phyloP scores from a whole-genome alignment of 2,888 invertebrate species.

The Chloromyia formosa region DNA sequence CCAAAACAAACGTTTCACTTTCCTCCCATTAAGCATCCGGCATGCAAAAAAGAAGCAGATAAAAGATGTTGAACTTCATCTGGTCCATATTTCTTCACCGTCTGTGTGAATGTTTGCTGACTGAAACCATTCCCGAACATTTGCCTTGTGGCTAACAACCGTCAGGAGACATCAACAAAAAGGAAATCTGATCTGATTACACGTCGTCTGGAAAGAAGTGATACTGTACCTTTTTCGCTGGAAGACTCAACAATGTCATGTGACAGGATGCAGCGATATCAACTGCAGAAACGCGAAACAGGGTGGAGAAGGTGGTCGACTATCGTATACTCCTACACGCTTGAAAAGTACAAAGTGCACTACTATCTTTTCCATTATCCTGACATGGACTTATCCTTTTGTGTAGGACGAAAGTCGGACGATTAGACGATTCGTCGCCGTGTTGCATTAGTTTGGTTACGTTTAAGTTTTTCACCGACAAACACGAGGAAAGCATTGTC shows the following conservation, averaged over 20 bases:
- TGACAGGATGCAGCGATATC: not conserved
- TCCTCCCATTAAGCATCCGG: not conserved
- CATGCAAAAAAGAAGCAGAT: not conserved
- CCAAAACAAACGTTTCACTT: slow-evolving; percentile 4
- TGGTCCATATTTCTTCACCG: not conserved
- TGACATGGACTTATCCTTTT: slow-evolving; percentile 27
- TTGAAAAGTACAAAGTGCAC: slow-evolving; percentile 1
- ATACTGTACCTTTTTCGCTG: not conserved
- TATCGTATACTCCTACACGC: not conserved
- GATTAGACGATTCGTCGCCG: slow-evolving; percentile 18
- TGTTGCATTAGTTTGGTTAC: not conserved
- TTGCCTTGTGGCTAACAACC: not conserved
- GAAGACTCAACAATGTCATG: not conserved
- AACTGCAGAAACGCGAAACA: not conserved
- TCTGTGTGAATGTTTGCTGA: not conserved
- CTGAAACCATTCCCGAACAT: not conserved
- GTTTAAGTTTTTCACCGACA: slow-evolving; percentile 13
- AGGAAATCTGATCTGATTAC: slow-evolving; percentile 10
- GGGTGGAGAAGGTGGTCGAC: not conserved
- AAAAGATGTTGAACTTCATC: not conserved
- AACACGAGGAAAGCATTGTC: slow-evolving; percentile 39
- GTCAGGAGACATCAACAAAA: not conserved
- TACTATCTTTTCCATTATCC: slow-evolving; percentile 18
- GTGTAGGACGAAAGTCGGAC: slow-evolving; percentile 4
- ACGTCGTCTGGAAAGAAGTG: not conserved